Conservation (phyloP, 2,797 vertebrate species). For the Bradypodion ventrale region DNA sequence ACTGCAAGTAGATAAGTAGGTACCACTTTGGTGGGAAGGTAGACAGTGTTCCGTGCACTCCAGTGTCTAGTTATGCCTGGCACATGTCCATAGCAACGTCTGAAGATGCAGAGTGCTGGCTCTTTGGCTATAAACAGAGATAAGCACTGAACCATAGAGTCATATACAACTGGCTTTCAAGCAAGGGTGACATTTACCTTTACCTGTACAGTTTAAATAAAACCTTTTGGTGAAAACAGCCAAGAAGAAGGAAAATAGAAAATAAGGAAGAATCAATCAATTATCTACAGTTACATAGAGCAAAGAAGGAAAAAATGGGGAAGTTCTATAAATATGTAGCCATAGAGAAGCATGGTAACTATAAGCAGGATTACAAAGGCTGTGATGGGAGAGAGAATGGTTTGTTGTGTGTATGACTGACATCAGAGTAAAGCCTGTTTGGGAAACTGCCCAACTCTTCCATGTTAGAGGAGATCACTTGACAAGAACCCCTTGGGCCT, state of each 20-base stretch:
- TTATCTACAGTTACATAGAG: not conserved
- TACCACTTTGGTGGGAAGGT: no score
- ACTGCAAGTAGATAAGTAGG: no score
- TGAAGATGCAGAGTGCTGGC: no score
- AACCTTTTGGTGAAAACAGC: conserved; percentile 47
- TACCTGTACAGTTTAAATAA: no score
- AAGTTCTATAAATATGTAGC: not conserved
- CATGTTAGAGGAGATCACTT: not conserved
- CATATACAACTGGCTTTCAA: no score
- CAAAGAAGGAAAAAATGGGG: not conserved
- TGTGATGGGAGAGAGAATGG: not conserved
- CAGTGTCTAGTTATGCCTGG: no score
- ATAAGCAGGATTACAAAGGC: not conserved
- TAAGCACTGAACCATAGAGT: no score
- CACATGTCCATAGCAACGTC: no score
- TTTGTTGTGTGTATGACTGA: not conserved
- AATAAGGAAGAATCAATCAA: not conserved
- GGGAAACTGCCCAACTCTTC: no score
- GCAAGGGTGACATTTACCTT: no score
- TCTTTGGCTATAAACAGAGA: no score
- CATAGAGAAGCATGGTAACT: not conserved
- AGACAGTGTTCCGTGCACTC: no score
- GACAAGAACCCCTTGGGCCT: not conserved
- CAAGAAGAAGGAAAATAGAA: conserved; percentile 15
- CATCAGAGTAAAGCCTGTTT: not conserved